Evolutionary conservation across 2,888 invertebrate species (phyloP).

Genomic region (Sinhomidia bicolor): DNA sequence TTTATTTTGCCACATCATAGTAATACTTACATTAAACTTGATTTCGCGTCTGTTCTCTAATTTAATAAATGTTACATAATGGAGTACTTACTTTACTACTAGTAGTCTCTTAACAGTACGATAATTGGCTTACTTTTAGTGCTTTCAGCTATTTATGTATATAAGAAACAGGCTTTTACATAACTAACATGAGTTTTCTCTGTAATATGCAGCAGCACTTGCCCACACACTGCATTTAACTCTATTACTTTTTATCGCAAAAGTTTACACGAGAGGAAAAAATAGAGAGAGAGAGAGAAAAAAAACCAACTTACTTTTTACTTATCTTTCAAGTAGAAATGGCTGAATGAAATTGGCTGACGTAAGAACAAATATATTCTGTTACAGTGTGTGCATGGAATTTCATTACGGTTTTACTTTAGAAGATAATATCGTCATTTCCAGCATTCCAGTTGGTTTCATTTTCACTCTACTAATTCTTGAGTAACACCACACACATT

Average conservation of each 20-base stretch:
- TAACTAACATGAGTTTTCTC: neutral
- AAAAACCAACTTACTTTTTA: slow-evolving; percentile 1
- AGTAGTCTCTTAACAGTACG: neutral
- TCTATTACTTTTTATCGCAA: slow-evolving; percentile 20
- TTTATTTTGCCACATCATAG: too few species aligned
- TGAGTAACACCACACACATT: neutral
- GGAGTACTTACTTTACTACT: neutral
- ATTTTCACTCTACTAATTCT: neutral
- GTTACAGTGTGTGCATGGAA: neutral
- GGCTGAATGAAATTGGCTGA: neutral
- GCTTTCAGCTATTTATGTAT: neutral
- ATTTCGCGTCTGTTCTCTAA: neutral
- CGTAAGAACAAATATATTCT: neutral
- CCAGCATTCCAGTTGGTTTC: neutral
- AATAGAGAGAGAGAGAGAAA: too few species aligned
- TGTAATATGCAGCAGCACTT: neutral
- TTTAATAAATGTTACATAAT: neutral
- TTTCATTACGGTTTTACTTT: slow-evolving; percentile 5
- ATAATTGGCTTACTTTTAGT: neutral
- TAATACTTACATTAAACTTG: neutral
- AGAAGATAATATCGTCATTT: neutral
- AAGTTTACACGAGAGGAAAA: slow-evolving; percentile 37
- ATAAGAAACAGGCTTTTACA: neutral
- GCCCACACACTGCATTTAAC: neutral
- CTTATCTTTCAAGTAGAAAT: slow-evolving; percentile 3